Base-by-base conservation (phyloP, 1,140 invertebrate genomes). In the Caenorhabditis remanei region DNA sequence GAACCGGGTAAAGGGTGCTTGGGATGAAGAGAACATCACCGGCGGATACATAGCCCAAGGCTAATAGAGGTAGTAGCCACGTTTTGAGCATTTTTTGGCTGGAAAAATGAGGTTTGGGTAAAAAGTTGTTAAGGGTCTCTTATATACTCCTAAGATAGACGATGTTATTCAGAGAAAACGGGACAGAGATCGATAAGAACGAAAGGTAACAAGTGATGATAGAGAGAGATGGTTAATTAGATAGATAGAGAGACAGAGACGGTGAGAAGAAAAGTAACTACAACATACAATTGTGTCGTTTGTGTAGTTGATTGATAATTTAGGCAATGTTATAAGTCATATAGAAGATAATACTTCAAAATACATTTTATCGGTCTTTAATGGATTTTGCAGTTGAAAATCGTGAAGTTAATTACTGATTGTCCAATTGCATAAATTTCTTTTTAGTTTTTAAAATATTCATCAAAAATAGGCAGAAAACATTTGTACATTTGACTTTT, bases 1-100 rank as follows among this genome's bases (percentile, higher is more conserved):
- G 91, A 19, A 91, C 89, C 21, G 91, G 91, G 16, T 61, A 50
- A 0, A 85, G 50, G 19, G 85, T 85, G 9, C 63, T 71, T 4
- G 85, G 85, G 46, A 67, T 71, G 65, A 85, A 85, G 19, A 85
- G 85, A 6, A 85, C 85, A 32, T 79, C 71, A 13, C 71, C 71
- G 14, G 71, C 71, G 4, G 21, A 21, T 50, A 50, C 71, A 46
- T n/a, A 50, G 0, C 43, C 71, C 3, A 79, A 32, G 0, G 24
- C 8, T 16, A 13, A 41, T 19, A 79, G 40, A 24, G 32, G 32
- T 32, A 79, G 8, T 8, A 24, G 71, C 6, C 43, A 40, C 2
- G 2, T 2, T 19, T 14, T 43, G 11, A 24, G 16, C 71, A 79
- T 79, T 41, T 24, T 50, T 50, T 6, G 71, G 46, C 71, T 79